These are phyloP conservation scores for Desmophyllum pertusum DNA, from an alignment of 92 coral and sea anemone genomes.

Conservation along the genomic window DNA sequence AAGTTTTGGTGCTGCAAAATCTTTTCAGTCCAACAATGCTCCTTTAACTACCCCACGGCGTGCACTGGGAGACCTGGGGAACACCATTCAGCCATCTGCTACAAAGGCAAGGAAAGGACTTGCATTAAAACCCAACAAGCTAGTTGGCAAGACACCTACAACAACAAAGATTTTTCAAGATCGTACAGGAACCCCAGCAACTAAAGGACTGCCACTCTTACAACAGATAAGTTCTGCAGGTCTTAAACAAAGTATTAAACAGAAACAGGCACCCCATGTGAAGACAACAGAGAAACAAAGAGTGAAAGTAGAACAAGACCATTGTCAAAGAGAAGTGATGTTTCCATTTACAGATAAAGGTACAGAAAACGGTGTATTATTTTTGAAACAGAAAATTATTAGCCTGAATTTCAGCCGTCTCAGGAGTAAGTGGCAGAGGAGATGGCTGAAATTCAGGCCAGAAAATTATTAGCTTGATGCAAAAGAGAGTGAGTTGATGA, in stretches of 20 bases:
- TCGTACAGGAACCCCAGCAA: conserved; percentile 57
- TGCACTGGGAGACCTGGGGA: conserved; percentile 90
- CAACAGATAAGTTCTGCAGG: conserved; percentile 64
- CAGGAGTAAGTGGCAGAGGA: too few relatives aligned
- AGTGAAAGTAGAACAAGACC: conserved; percentile 43
- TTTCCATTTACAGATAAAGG: conserved; percentile 83
- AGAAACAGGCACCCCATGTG: conserved; percentile 47
- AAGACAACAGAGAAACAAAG: conserved; percentile 36
- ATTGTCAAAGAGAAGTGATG: conserved; percentile 81
- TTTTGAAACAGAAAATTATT: background rate
- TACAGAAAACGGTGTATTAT: conserved; percentile 6
- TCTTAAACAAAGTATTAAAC: conserved; percentile 41
- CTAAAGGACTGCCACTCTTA: conserved; percentile 49
- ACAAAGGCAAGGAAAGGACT: conserved; percentile 45
- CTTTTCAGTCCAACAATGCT: conserved; percentile 58
- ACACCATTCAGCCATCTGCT: conserved; percentile 58
- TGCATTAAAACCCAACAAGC: conserved; percentile 55
- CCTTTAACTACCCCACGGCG: conserved; percentile 88
- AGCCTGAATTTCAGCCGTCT: too few relatives aligned
- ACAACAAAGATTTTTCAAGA: conserved; percentile 39
- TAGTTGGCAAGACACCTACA: conserved; percentile 43
- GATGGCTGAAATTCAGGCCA: too few relatives aligned
- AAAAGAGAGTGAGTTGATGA: too few relatives aligned
- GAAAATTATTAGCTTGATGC: too few relatives aligned
- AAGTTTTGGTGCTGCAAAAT: conserved; percentile 73